Percentiles rank a stretch among this genome's conserved stretches.
Conservation (phyloP, 2,888 invertebrate species). For the Pristionchus arcanus region DNA sequence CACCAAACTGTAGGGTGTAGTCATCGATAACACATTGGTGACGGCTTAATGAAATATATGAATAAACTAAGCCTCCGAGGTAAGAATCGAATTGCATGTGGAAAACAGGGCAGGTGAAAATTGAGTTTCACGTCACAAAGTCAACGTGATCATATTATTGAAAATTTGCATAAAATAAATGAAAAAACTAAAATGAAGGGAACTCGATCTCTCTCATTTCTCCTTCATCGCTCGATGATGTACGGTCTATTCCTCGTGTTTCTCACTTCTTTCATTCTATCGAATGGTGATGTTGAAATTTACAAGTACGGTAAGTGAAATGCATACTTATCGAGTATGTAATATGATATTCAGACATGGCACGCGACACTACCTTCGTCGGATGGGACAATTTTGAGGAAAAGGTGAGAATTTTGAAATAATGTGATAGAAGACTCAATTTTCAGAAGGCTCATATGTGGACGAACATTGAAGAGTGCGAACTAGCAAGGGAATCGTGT, state of each 20-base stretch:
- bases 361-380: not conserved
- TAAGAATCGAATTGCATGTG: not conserved
- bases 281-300: no score
- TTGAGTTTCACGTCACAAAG: not conserved
- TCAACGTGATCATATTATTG: no score
- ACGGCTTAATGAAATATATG: not conserved
- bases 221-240: not conserved
- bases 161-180: not conserved
- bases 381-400: constrained; percentile 15
- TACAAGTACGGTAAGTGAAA: no score
- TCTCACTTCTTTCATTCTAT: not conserved
- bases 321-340: no score
- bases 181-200: not conserved
- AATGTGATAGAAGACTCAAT: no score
- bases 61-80: not conserved
- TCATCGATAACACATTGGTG: not conserved
- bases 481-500: constrained; percentile 8
- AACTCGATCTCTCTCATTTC: not conserved
- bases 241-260: not conserved
- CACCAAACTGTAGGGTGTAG: not conserved
- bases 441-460: not conserved
- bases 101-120: not conserved
- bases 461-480: constrained; percentile 5
- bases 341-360: not conserved
- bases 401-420: not conserved